These are phyloP conservation scores for Sisor rabdophorus DNA, from an alignment of 2,113 vertebrate genomes.

Conservation along the genomic window DNA sequence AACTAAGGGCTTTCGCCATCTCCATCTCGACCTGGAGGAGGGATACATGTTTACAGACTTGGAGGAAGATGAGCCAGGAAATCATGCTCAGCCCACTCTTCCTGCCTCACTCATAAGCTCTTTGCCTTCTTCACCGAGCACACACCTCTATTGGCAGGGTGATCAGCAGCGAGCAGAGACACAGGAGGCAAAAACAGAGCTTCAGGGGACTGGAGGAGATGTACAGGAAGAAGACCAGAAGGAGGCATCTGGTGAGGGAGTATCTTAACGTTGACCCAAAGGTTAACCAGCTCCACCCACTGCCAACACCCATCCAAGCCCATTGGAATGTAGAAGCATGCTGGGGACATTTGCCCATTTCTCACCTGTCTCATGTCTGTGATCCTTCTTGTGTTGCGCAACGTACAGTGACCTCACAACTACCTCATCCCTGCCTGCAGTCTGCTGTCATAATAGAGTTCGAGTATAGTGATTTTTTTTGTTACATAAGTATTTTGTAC, in stretches of 20 bases:
- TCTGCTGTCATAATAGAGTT: conserved; percentile 56
- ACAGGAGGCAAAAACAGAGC: conserved; percentile 2
- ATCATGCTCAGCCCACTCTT: conserved; percentile 70
- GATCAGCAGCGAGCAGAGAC: conserved; percentile 43
- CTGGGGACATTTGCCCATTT: conserved; percentile 21
- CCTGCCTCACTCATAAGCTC: conserved; percentile 68
- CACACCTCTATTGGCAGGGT: conserved; percentile 57
- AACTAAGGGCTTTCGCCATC: conserved; percentile 92
- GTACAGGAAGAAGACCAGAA: conserved; percentile 60
- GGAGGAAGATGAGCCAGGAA: conserved; percentile 89
- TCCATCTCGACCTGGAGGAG: conserved; percentile 83
- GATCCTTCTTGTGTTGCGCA: conserved; percentile 54
- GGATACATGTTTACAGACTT: conserved; percentile 92
- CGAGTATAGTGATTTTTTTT: conserved; percentile 45
- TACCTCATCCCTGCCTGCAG: conserved; percentile 50
- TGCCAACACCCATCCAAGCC: conserved; percentile 26
- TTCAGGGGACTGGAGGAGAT: background rate
- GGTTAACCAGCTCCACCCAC: conserved; percentile 53
- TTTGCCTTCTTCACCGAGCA: conserved; percentile 36
- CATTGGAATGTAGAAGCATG: conserved; percentile 35
- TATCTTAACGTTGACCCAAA: conserved; percentile 63
- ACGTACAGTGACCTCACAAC: conserved; percentile 43
- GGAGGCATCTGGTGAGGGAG: conserved; percentile 93
- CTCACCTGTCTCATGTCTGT: conserved; percentile 33
- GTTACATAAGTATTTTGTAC: conserved; percentile 4